Conservation (phyloP, 2,888 invertebrate genomes). For the Nemotelus pantherinus region DNA sequence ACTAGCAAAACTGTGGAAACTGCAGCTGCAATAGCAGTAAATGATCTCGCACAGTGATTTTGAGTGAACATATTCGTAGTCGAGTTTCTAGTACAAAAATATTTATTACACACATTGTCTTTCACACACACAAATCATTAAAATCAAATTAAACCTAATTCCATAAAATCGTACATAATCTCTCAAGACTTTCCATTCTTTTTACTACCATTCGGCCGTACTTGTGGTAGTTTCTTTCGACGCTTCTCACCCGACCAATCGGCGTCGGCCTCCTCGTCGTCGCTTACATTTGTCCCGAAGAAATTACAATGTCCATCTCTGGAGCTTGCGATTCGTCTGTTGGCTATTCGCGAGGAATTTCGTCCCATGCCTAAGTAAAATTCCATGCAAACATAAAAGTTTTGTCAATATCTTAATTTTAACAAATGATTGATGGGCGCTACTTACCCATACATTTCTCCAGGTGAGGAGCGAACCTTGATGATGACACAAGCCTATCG, state of each 20-base stretch:
- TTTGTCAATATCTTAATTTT: too few relatives aligned
- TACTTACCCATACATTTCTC: constrained; percentile 89
- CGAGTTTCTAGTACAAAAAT: too few relatives aligned
- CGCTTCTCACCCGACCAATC: constrained; percentile 84
- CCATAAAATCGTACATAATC: too few relatives aligned
- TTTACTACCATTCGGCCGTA: constrained; percentile 63
- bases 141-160: too few relatives aligned
- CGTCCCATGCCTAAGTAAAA: constrained; percentile 76
- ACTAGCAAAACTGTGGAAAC: too few relatives aligned
- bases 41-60: too few relatives aligned
- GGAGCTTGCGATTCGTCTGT: constrained; percentile 79
- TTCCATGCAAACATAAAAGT: not conserved
- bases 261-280: constrained; percentile 85
- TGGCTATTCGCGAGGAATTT: constrained; percentile 88
- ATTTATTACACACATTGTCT: too few relatives aligned
- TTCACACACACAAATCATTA: too few relatives aligned
- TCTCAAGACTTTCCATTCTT: constrained; percentile 62
- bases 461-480: constrained; percentile 89
- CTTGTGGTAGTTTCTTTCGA: constrained; percentile 67
- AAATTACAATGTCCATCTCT: constrained; percentile 74
- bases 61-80: too few relatives aligned
- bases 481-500: constrained; percentile 73
- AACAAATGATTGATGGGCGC: too few relatives aligned
- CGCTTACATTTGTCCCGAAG: constrained; percentile 72
- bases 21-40: too few relatives aligned